Evolutionary conservation across 2,797 vertebrate species (phyloP).

Genomic region (Odontamblyopus lacepedii): DNA sequence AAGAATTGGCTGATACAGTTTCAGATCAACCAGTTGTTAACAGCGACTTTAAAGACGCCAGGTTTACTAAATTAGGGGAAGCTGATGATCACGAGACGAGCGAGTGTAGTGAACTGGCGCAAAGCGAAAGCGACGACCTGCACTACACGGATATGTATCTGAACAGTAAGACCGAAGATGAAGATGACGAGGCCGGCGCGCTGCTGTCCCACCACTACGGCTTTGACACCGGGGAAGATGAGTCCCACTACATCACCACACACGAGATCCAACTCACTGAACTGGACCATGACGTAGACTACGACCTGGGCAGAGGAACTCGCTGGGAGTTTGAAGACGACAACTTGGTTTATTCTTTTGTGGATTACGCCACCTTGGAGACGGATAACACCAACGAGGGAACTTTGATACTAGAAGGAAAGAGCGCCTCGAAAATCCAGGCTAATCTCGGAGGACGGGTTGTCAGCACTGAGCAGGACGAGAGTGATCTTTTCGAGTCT

Average conservation of each 20-base stretch:
- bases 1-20: constrained; percentile 2
- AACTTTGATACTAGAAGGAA: constrained; percentile 63
- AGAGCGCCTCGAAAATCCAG: constrained; percentile 48
- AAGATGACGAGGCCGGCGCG: constrained; percentile 64
- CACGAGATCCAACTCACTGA: constrained; percentile 97
- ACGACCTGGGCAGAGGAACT: constrained; percentile 87
- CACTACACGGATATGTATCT: constrained; percentile 81
- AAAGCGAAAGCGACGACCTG: constrained; percentile 82
- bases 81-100: constrained; percentile 52
- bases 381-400: constrained; percentile 83
- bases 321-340: constrained; percentile 93
- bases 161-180: constrained; percentile 71
- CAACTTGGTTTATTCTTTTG: constrained; percentile 93
- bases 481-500: constrained; percentile 80
- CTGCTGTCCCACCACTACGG: constrained; percentile 66
- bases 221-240: constrained; percentile 72
- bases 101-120: constrained; percentile 68
- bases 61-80: constrained; percentile 37
- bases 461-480: constrained; percentile 75
- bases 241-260: constrained; percentile 95
- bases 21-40: constrained; percentile 44
- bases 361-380: constrained; percentile 94
- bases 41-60: constrained; percentile 41
- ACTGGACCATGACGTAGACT: constrained; percentile 90
- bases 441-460: constrained; percentile 50